Conservation (phyloP, 2,888 invertebrate species). For the Proisotoma minuta region DNA sequence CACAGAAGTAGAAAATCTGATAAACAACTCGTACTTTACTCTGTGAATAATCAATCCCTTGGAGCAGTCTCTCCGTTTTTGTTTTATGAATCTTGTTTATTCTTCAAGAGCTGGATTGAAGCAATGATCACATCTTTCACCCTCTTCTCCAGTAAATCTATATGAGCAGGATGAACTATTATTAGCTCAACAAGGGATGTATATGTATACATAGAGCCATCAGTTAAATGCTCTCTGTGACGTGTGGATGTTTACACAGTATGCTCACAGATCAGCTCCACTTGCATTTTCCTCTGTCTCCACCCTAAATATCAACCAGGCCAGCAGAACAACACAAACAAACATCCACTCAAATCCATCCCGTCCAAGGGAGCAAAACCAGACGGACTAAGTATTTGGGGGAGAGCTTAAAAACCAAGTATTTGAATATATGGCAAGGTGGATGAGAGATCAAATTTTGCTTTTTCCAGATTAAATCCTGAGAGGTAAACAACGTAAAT, state of each 20-base stretch:
- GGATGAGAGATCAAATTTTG: slow-evolving; percentile 5
- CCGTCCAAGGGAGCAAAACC: background rate
- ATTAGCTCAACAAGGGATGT: slow-evolving; percentile 5
- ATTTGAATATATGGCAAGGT: background rate
- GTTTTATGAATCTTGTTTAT: slow-evolving; percentile 10
- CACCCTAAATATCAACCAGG: slow-evolving; percentile 2
- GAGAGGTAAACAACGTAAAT: slow-evolving; percentile 44
- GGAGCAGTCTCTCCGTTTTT: slow-evolving; percentile 1
- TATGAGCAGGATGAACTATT: slow-evolving; percentile 2
- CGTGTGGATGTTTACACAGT: background rate
- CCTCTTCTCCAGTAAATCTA: background rate
- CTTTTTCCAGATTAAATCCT: slow-evolving; percentile 10
- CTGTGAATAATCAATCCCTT: slow-evolving; percentile 46
- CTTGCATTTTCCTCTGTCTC: background rate
- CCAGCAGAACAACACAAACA: slow-evolving; percentile 2
- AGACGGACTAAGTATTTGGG: no score
- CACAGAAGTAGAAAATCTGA: slow-evolving; percentile 41
- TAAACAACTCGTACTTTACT: slow-evolving; percentile 46
- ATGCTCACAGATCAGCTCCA: slow-evolving; percentile 6
- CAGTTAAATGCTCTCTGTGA: background rate
- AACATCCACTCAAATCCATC: background rate
- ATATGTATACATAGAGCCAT: background rate
- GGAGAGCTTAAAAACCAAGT: background rate
- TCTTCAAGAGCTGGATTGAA: background rate
- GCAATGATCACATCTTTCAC: slow-evolving; percentile 2